These are phyloP conservation scores for Fissipunctia ypsillon DNA, from an alignment of 2,888 invertebrate species.

Conservation along the genomic window DNA sequence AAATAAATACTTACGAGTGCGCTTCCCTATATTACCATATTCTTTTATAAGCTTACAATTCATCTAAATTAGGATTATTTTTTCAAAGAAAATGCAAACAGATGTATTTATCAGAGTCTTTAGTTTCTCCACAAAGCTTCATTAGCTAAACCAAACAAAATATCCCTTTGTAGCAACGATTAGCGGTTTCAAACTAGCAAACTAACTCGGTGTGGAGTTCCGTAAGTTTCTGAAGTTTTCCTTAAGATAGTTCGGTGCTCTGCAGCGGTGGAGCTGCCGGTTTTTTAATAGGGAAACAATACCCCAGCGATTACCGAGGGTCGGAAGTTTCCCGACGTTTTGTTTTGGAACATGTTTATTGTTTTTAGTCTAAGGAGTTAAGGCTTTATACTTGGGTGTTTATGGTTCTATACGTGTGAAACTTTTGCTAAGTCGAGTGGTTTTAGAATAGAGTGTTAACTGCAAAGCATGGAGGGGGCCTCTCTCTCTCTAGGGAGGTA, in stretches of 20 bases:
- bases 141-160: conserved; percentile 25
- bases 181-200: conserved; percentile 60
- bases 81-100: neutral
- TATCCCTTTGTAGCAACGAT: conserved; percentile 70
- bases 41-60: too few species aligned
- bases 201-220: conserved; percentile 59
- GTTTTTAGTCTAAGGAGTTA: conserved; percentile 30
- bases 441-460: conserved; percentile 9
- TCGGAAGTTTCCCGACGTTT: conserved; percentile 44
- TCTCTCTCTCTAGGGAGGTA: neutral
- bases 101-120: neutral
- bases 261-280: conserved; percentile 30
- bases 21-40: too few species aligned
- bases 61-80: too few species aligned
- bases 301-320: conserved; percentile 45
- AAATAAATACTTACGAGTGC: too few species aligned
- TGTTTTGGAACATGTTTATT: conserved; percentile 51
- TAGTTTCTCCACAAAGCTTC: neutral
- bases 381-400: conserved; percentile 15
- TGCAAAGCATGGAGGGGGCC: neutral
- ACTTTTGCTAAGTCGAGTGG: conserved; percentile 4
- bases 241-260: conserved; percentile 66
- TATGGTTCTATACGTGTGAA: conserved; percentile 6
- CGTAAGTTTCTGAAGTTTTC: conserved; percentile 63
- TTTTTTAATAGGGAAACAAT: conserved; percentile 60